A percentile compares a stretch with the other conserved stretches of the same genome.
Conservation (phyloP, 2,888 invertebrate species). For the Apomyelois bistriatella region DNA sequence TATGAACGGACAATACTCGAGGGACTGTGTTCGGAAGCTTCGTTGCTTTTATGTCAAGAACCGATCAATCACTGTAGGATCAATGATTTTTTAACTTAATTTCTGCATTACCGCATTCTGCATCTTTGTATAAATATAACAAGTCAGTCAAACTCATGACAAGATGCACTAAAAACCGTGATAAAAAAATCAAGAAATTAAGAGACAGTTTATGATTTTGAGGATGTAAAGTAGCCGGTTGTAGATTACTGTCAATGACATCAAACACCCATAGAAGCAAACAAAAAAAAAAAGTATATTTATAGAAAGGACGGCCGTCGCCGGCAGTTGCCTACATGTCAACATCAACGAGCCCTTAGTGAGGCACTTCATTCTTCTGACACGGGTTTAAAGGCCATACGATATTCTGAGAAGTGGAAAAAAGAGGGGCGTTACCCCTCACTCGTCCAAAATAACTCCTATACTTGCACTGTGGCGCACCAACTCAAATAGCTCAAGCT, state of each 20-base stretch:
- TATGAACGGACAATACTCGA: no score
- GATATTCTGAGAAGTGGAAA: constrained; percentile 29
- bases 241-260: not conserved
- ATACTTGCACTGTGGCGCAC: constrained; percentile 20
- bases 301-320: not conserved
- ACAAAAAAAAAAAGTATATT: not conserved
- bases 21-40: no score
- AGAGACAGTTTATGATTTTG: no score
- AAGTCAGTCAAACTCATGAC: no score
- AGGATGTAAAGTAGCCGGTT: no score
- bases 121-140: no score
- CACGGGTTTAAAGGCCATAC: constrained; percentile 21
- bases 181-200: no score
- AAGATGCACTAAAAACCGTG: no score
- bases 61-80: no score
- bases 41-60: no score
- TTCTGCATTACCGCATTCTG: no score
- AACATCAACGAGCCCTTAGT: constrained; percentile 9
- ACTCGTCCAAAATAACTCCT: constrained; percentile 34
- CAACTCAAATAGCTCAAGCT: constrained; percentile 37
- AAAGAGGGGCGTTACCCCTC: constrained; percentile 50
- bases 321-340: not conserved
- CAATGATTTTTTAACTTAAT: no score
- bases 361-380: constrained; percentile 23
- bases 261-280: not conserved